Evolutionary conservation across 2,888 invertebrate genomes (phyloP), one percentile per base, ranked within the genome.

Genomic region (Melanophora roralis): DNA sequence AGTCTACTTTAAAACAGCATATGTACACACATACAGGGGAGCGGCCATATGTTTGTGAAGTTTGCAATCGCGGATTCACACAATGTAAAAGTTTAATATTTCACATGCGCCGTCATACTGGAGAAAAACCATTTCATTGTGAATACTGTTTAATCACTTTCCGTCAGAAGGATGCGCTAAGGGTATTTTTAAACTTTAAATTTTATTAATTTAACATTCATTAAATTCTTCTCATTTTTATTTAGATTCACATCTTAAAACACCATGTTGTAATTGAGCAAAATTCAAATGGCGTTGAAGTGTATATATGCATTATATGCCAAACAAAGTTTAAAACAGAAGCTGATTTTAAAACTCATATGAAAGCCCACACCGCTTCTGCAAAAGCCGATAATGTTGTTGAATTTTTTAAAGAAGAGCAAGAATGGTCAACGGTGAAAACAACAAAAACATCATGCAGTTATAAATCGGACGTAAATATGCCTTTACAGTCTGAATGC

Each of bases 1-100:
- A 87, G 45, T 86, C 86, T 1, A 82, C 88, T 0, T 73, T 88
- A 0, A 88, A 88, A 73, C 87, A 87, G 21, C 88, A 88, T 43
- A 86, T 87, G 85, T 84, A 85, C 49, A 87, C 86, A 4, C 88
- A 88, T 60, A 86, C 88, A 0, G 87, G 87, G 0, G 87, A 88
- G 43, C 84, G 86, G 21, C 88, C 88, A 2, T 86, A 85, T 64
- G 83, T 86, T 1, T 88, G 88, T 47, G 78, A 84, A 2, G 82
- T 86, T 7, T 88, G 88, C 36, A 81, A 84, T 16, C 81, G 87
- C 3, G 87, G 86, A 0, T 88, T 88, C 68, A 87, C 88, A 0
- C 88, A 88, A 78, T 85, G 85, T 27, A 88, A 88, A 80, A 87
- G 87, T 21, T 78, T 88, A 4, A 84, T 85, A 14, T 87, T 87